Base-by-base conservation (phyloP, 2,888 invertebrate genomes). In the Cheilosia grossa region DNA sequence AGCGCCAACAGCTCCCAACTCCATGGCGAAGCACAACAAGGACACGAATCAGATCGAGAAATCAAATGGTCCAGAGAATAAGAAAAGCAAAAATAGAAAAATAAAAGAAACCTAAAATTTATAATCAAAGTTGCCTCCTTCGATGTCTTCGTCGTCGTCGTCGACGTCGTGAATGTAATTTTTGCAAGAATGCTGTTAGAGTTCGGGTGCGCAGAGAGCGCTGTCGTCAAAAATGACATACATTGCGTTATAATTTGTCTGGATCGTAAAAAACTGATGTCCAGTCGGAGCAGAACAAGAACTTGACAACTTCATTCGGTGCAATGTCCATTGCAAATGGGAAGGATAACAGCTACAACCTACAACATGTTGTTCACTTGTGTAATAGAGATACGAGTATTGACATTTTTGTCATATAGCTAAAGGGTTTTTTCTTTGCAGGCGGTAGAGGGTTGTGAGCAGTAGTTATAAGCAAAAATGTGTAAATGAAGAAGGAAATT, bases 31-130 rank as follows among this genome's bases (percentile, higher is more conserved):
- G 44, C 74, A 75, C 61, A 85, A 85, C 74, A 85, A 85, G 81
- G 77, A 85, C 66, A 81, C 67, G 85, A 85, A 81, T 85, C 75
- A 81, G 81, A 81, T 81, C 75, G 85, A 85, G 72, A 77, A 85
- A 81, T 85, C 85, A 85, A 85, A 85, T 85, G 81, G 85, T 81
- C 81, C 85, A 77, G 33, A 72, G 75, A 59, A 51, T 49, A 66
- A 75, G 53, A 69, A 63, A 33, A n/a, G 70, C 72, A 53, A 64
- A 78, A 75, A 66, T 47, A 49, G 15, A 56, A 63, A 78, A 44
- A 15, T n/a, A 44, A n/a, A 44, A 15, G 44, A 9, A 47, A 19
- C 19, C 15, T 59, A 49, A 70, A 81, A 85, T 85, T 81, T 85
- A 81, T 81, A 85, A 85, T 81, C 75, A 67, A 85, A 85, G 85